Base-by-base conservation (phyloP, 2,888 invertebrate species). In the Hyppa rectilinea region DNA sequence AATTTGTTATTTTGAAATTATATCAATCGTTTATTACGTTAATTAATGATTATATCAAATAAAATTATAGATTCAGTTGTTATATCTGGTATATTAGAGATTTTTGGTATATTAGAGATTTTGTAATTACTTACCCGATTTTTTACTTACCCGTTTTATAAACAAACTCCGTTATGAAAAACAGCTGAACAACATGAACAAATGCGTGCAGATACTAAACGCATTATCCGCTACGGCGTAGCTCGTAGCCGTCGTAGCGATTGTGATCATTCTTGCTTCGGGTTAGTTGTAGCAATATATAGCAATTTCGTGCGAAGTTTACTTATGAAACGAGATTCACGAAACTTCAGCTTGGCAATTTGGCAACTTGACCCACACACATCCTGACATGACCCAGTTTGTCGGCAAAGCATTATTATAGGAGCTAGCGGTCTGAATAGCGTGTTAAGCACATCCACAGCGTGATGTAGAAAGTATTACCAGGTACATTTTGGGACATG, bases 311-410 rank as follows among this genome's bases (percentile, higher is more conserved):
- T 14, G 34, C 31, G 2, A 26, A 67, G 29, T 55, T 75, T 49
- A 56, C 50, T n/a, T 40, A 40, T 20, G 43, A 38, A 56, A 56
- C 31, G 29, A 49, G 36, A 43, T 52, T 66, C 26, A 12, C 1
- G 43, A 68, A 75, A 56, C 68, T 60, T 55, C 43, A 60, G 60
- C 20, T 31, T 55, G 23, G 26, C 20, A 49, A 43, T 67, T 29
- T 38, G 43, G 31, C 38, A 68, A 60, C 36, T 68, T 55, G 47
- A 55, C n/a, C n/a, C n/a, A 31, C 38, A 75, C 49, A 38, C 55
- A 49, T 56, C 43, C 43, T 45, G 55, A 38, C 26, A n/a, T 45
- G 55, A 49, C 36, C 59, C 36, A 67, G 60, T 50, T 40, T 36
- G 5, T 43, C 7, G 7, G 2, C 12, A 40, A 64, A 49, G 12